Base-by-base conservation (phyloP, 2,113 vertebrate genomes). In the Electrona antarctica region DNA sequence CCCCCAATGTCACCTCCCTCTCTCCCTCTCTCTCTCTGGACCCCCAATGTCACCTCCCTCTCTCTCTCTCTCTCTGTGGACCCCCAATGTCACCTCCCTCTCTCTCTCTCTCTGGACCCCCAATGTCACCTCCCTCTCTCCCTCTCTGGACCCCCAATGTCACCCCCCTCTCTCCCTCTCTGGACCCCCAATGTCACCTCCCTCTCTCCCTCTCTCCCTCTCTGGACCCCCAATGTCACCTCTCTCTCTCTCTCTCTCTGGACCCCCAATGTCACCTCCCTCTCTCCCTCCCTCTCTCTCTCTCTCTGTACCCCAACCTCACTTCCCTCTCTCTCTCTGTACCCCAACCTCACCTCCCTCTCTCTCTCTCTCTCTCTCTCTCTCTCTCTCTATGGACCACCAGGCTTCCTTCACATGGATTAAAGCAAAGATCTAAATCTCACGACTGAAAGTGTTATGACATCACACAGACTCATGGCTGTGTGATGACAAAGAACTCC, bases 231-330 rank as follows among this genome's bases (percentile, higher is more conserved):
- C 5, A 6, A 41, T 4, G 21, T 21, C 33, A 41, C 33, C 3
- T 41, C 33, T 2, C 33, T 21, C 33, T 41, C 49, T 21, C 21
- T 21, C 21, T 21, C 21, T 21, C 21, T 21, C 21, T 2, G 21
- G 21, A 21, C 21, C 21, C 21, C 21, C 21, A 21, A 21, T 21
- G 21, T 21, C 21, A 21, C 21, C 21, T 21, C 21, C 21, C 21
- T 21, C 21, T 21, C 21, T 21, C 81, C 78, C 72, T 82, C 85
- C 81, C 83, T 68, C 21, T 21, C 21, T 21, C 21, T 21, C 21
- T 21, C 21, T 21, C 21, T 78, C 83, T 86, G 84, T 82, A 89
- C 78, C 85, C 74, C 85, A 81, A 78, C 54, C 74, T 80, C 80
- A 79, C 77, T 72, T 59, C 73, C 21, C 21, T 21, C 3, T 21